phyloP scores from a whole-genome alignment of 2,888 invertebrate species.

The Scaptomyza polygonia region DNA sequence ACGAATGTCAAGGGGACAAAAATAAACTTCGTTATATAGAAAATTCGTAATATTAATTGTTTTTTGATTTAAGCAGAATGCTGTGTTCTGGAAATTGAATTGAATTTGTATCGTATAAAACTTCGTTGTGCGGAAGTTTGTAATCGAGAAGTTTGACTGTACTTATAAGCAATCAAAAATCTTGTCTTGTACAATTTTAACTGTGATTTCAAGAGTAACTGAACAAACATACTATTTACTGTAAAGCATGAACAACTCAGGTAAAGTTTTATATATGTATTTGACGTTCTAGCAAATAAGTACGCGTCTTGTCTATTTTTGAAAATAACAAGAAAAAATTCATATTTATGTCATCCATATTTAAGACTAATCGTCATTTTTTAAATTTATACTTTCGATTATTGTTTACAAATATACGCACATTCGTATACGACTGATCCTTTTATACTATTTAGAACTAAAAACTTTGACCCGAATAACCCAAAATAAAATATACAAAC shows the following conservation, averaged over 20 bases:
- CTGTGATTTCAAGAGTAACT: conserved; percentile 70
- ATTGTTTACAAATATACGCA: conserved; percentile 53
- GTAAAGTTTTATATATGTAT: conserved; percentile 57
- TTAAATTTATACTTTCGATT: conserved; percentile 53
- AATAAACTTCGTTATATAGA: no score
- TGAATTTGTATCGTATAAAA: no score
- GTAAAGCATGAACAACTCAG: conserved; percentile 64
- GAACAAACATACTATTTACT: conserved; percentile 41
- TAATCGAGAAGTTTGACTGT: conserved; percentile 1
- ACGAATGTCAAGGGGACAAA: no score
- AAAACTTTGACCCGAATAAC: conserved; percentile 13
- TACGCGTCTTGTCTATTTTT: conserved; percentile 33
- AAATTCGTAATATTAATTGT: no score
- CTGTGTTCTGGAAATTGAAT: no score
- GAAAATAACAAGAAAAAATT: conserved; percentile 27
- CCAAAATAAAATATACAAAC: conserved; percentile 44
- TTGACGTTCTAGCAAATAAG: conserved; percentile 36
- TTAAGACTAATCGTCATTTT: conserved; percentile 42
- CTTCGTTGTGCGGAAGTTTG: no score
- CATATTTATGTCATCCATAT: conserved; percentile 39
- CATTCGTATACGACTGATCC: conserved; percentile 30
- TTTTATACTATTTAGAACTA: conserved; percentile 19
- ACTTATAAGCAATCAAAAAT: conserved; percentile 39
- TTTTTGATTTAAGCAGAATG: no score
- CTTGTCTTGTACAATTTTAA: conserved; percentile 50